Evolutionary conservation across 2,888 invertebrate species (phyloP), one percentile per base, ranked within the genome.

Genomic region (Vandiemenella viatica): DNA sequence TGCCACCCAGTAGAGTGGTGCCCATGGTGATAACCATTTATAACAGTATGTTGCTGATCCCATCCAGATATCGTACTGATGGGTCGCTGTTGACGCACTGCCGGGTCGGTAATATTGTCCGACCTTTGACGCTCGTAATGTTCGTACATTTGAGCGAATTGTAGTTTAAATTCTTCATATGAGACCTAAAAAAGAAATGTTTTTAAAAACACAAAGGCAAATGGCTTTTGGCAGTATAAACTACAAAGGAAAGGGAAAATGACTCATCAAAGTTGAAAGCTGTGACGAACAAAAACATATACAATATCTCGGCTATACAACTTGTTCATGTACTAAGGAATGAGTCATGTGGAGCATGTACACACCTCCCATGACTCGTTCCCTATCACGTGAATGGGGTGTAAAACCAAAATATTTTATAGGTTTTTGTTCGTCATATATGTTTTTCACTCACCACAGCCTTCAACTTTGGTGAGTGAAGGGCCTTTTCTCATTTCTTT

Each of bases 101-200:
- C 83, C 0, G 93, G 93, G 69, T 95, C 95, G 0, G 92, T 90
- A 59, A 95, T 89, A 66, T 93, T 90, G 67, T 95, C 93, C 0
- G 91, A 87, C 49, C 93, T 76, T 57, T 93, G 86, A 48, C 90
- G 79, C 63, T 95, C 93, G 64, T 95, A 96, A 63, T 90, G 90
- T 63, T 91, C 91, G 64, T 92, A 92, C 90, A 95, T 92, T 70
- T 93, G 91, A 23, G 93, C 90, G 69, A 96, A 95, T 67, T 96
- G 95, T 5, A 93, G 76, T 63, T 92, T 91, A 68, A 96, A 97
- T 67, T 97, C 96, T 71, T 97, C 96, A 66, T 95, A 95, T 0
- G 96, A 93, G 7, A 97, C 89, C 89, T 89, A 62, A 6, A 65
- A 63, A 45, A 46, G 50, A 43, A n/a, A 42, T 37, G 20, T 38